Evolutionary conservation across 1,140 invertebrate species (phyloP).

Genomic region (Brachionus calyciflorus): DNA sequence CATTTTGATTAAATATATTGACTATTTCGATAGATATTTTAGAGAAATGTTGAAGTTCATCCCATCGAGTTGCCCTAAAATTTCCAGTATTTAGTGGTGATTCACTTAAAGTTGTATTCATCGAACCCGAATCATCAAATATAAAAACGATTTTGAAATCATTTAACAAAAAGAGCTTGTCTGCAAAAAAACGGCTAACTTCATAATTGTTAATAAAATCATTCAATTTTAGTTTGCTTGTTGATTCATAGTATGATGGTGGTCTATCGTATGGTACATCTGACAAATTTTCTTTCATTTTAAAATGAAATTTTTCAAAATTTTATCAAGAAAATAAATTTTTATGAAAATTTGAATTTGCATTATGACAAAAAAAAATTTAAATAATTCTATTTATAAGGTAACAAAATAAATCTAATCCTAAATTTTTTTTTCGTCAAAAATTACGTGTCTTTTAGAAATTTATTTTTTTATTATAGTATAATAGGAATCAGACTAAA

Average conservation of each 20-base stretch:
- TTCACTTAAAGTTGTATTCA: constrained; percentile 9
- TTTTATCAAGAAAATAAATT: too few relatives aligned
- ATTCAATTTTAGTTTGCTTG: not conserved
- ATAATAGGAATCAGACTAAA: too few relatives aligned
- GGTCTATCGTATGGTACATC: not conserved
- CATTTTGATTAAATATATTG: not conserved
- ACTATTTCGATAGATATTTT: not conserved
- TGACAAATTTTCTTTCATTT: too few relatives aligned
- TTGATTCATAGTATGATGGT: not conserved
- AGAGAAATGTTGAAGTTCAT: not conserved
- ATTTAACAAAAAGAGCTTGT: not conserved
- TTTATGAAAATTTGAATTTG: too few relatives aligned
- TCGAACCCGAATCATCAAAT: constrained; percentile 40
- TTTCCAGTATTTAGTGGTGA: not conserved
- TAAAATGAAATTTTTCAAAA: too few relatives aligned
- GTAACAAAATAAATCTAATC: too few relatives aligned
- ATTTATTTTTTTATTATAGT: too few relatives aligned
- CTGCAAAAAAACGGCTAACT: constrained; percentile 18
- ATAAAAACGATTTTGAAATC: constrained; percentile 39
- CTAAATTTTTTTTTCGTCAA: too few relatives aligned
- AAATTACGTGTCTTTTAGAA: too few relatives aligned
- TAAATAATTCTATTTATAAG: too few relatives aligned
- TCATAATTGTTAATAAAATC: constrained; percentile 26
- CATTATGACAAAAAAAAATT: too few relatives aligned
- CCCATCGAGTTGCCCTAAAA: not conserved